Evolutionary conservation across 2,888 invertebrate genomes (phyloP).

Genomic region (Rhamphomyia laevipes): DNA sequence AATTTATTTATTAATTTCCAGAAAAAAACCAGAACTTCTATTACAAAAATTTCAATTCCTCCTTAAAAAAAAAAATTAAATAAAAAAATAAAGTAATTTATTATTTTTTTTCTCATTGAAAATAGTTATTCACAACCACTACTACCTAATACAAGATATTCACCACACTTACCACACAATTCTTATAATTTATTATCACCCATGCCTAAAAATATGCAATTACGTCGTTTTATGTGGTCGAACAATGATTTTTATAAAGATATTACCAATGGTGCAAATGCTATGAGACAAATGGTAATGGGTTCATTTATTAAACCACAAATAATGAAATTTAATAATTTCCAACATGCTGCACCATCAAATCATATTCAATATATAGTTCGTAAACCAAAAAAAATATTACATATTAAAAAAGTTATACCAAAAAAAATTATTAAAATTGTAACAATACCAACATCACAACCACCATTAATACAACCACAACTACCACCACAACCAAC

Average conservation of each 20-base stretch:
- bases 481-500: not conserved
- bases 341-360: slow-evolving; percentile 21
- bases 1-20: too few relatives aligned
- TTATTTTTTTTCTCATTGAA: too few relatives aligned
- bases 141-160: not conserved
- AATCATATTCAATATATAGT: slow-evolving; percentile 29
- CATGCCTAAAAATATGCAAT: slow-evolving; percentile 22
- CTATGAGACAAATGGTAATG: slow-evolving; percentile 23
- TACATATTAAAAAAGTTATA: not conserved
- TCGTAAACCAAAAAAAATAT: slow-evolving; percentile 15
- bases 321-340: too few relatives aligned
- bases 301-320: not conserved
- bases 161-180: not conserved
- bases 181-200: not conserved
- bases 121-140: not conserved
- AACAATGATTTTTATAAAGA: slow-evolving; percentile 24
- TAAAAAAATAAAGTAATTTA: too few relatives aligned
- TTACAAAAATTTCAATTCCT: too few relatives aligned
- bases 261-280: slow-evolving; percentile 22
- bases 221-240: slow-evolving; percentile 35
- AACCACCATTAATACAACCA: not conserved
- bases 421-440: slow-evolving; percentile 7
- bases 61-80: too few relatives aligned
- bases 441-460: not conserved
- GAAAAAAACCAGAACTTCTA: too few relatives aligned